Evolutionary conservation across 1,140 invertebrate genomes (phyloP), one percentile per base, ranked within the genome.

Genomic region (Sarcophaga peregrina): DNA sequence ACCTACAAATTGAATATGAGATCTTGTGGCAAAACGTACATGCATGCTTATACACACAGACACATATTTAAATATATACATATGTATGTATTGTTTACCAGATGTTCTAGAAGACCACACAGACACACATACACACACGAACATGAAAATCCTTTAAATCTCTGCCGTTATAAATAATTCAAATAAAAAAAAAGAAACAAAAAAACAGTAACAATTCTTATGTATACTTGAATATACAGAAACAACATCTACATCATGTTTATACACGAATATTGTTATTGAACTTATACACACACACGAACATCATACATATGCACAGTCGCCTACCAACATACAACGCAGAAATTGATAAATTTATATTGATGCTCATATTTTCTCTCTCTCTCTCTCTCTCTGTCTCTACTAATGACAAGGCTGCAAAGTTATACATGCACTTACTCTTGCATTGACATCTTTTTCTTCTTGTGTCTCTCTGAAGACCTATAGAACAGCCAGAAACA

Each of bases 141-240:
- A 17, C 48, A 47, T 9, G 48, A 76, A 76, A 76, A 47, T 76
- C 45, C 74, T 47, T 76, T 76, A 50, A 76, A 11, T 76, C 37
- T 47, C 6, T 47, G 25, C 48, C 45, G 45, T 11, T 50, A 15
- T 75, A 45, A 11, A 37, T 37, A 37, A 37, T 37, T 37, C 25
- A 37, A 37, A 37, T 37, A 37, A 37, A 37, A 37, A 37, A n/a
- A n/a, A n/a, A n/a, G n/a, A n/a, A n/a, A n/a, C n/a, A n/a, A n/a
- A n/a, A 37, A 4, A 37, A 37, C 25, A 37, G 1, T 37, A 37
- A 37, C 25, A 37, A 37, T 37, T 37, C 25, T 37, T 37, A 37
- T 37, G 25, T 4, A 37, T 37, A 37, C 25, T n/a, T 37, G 25
- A 37, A 37, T 37, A 37, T 37, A 37, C 25, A 37, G 1, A 37